Evolutionary conservation across 2,888 invertebrate genomes (phyloP), one percentile per base, ranked within the genome.

Genomic region (Cheilosia urbana): DNA sequence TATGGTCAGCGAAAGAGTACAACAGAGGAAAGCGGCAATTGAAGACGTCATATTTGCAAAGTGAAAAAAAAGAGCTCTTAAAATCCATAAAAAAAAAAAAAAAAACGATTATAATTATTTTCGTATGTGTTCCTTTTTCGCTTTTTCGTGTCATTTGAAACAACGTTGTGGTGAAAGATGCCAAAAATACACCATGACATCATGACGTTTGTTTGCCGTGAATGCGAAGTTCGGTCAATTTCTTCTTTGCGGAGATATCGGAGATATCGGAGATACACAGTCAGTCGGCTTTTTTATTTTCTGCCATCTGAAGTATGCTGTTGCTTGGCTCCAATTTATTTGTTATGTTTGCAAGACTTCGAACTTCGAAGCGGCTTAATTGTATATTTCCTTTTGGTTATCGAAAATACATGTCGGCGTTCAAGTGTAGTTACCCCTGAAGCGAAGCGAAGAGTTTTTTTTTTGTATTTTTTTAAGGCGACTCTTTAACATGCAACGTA

Each of bases 111-210:
- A 78, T 21, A 65, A 73, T 51, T 53, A 45, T 65, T 51, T 63
- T 21, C 21, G 37, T 57, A 17, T 53, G 49, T 34, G n/a, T 27
- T 53, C 21, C 13, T 51, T 37, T 51, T 19, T 37, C 5, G 49
- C 27, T 34, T 65, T 65, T 37, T 47, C 19, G 27, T 49, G 51
- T 37, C 19, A 37, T 4, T 19, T 58, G 51, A 42, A 42, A 27
- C 45, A 65, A 69, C 27, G 42, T 40, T 57, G 63, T 40, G 57
- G 83, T 79, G 73, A 83, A 83, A 83, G 79, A 79, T 62, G 63
- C 73, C 87, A 83, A 83, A 87, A 87, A 87, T 87, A 87, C 73
- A 19, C 21, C 45, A 78, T 87, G 87, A 87, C 87, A 87, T 87
- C 87, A 87, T 83, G 40, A 76, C 68, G 78, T 75, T 78, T 73